Base-by-base conservation (phyloP, 2,113 vertebrate genomes). In the Festucalex cinctus region DNA sequence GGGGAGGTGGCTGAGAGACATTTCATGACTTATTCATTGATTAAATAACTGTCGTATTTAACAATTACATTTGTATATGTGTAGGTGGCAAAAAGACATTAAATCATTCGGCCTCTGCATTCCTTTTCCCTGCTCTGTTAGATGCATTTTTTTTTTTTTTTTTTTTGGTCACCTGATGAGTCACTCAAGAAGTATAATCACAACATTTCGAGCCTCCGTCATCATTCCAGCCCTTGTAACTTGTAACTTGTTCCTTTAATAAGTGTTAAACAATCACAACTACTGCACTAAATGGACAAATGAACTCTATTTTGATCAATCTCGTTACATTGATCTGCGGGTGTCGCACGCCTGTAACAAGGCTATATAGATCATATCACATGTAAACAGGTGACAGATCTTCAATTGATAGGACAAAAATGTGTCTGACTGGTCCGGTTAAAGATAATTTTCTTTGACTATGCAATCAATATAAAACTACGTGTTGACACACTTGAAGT, bases 381-480 rank as follows among this genome's bases (percentile, higher is more conserved):
- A 32, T 32, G 4, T 2, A 32, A 32, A 32, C 28, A 32, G 28
- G 28, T 32, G 28, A 32, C 28, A 32, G 28, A 32, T 32, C 28
- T 32, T 32, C 28, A 32, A 32, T 32, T 32, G 28, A 4, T 32
- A 2, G 2, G 28, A 32, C 28, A 32, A 46, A 48, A 48, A 48
- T 20, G 46, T 48, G 0, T 19, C 19, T 5, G 19, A 19, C 6
- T 48, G 16, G 28, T 7, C 6, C 26, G 35, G 7, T 58, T 16
- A 1, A 58, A 20, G 16, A 3, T 32, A 17, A 57, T 35, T 5
- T 61, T 74, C 35, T 58, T 32, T 44, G 65, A 62, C 28, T 10
- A 66, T 43, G 37, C 22, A 44, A 65, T 68, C 68, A 73, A 70
- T n/a, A 39, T 62, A 12, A 28, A 71, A 59, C 39, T 36, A 58